A percentile compares a stretch with the other conserved stretches of the same genome.
Conservation (phyloP, 2,888 invertebrate species). For the Nemapogon koenigi region DNA sequence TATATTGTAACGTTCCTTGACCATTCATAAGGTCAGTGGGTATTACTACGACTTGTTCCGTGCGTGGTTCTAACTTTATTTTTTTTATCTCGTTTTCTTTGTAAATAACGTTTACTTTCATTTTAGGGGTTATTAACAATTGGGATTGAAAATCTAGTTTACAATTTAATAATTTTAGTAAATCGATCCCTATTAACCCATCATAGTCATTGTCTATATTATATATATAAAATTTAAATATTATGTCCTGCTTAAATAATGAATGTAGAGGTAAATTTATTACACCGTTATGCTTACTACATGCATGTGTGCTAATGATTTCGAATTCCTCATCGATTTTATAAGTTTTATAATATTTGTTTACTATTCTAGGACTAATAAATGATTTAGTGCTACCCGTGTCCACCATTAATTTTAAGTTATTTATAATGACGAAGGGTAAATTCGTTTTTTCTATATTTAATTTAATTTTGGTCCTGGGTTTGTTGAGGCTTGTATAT, state of each 20-base stretch:
- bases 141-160: conserved; percentile 14
- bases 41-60: conserved; percentile 15
- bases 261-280: conserved; percentile 12
- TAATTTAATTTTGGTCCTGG: too few species aligned
- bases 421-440: not conserved
- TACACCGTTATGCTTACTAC: conserved; percentile 14
- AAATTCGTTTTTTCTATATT: not conserved
- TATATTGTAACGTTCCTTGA: conserved; percentile 12
- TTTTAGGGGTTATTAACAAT: conserved; percentile 11
- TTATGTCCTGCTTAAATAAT: conserved; percentile 9
- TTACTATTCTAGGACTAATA: conserved; percentile 2
- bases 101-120: too few species aligned
- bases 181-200: conserved; percentile 16
- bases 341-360: conserved; percentile 12
- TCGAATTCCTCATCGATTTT: conserved; percentile 13
- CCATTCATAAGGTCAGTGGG: conserved; percentile 8
- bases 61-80: not conserved
- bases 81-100: too few species aligned
- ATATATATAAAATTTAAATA: conserved; percentile 16
- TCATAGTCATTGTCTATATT: conserved; percentile 9
- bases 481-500: not conserved
- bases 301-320: conserved; percentile 17
- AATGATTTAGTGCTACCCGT: not conserved
- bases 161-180: conserved; percentile 16
- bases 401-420: not conserved